Conservation (phyloP, 2,113 vertebrate species). For the Pseudopodoces humilis region DNA sequence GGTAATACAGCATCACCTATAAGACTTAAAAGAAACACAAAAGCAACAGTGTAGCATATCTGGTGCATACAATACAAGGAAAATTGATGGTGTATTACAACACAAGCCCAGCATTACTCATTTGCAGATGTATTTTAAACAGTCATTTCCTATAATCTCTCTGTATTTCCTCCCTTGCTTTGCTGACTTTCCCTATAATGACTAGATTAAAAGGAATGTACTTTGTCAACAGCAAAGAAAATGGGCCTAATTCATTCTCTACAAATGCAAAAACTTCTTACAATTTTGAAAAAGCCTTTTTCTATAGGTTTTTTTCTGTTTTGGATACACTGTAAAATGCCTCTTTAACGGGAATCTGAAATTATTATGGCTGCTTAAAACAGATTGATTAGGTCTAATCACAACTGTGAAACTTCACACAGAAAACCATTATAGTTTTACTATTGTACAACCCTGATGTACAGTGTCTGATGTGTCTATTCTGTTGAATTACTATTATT, state of each 20-base stretch:
- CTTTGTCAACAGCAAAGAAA: constrained; percentile 55
- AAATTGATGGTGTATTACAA: constrained; percentile 36
- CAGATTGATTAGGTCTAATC: constrained; percentile 1
- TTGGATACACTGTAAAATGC: not conserved
- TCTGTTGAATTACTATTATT: not conserved
- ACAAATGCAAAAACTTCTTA: constrained; percentile 21
- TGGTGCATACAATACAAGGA: not conserved
- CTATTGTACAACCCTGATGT: not conserved
- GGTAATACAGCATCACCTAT: not conserved
- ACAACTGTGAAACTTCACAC: not conserved
- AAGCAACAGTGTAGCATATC: not conserved
- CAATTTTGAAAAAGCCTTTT: not conserved
- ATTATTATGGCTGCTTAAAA: constrained; percentile 22
- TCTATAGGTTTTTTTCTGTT: not conserved
- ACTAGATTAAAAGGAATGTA: constrained; percentile 55
- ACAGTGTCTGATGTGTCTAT: not conserved
- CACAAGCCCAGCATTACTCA: constrained; percentile 50
- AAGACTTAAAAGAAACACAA: not conserved
- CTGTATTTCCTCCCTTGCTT: constrained; percentile 55
- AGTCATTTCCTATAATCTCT: constrained; percentile 62
- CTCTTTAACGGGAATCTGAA: not conserved
- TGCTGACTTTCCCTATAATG: constrained; percentile 50
- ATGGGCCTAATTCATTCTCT: constrained; percentile 23
- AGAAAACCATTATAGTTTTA: not conserved
- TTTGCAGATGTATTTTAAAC: constrained; percentile 61